phyloP scores from a whole-genome alignment of 1,140 invertebrate species.

The Bombyx mandarina region DNA sequence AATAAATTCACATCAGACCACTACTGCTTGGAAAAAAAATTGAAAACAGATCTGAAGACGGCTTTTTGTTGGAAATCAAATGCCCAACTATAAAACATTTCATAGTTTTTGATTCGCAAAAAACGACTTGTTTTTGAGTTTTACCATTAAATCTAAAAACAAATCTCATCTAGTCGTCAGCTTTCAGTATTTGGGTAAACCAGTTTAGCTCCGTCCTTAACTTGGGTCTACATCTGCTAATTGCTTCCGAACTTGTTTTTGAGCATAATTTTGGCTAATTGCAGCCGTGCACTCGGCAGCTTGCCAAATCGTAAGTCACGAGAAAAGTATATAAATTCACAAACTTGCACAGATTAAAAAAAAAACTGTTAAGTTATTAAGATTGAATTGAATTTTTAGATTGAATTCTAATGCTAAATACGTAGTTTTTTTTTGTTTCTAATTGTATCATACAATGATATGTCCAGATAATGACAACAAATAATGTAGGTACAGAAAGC shows the following conservation, averaged over 20 bases:
- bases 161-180: slow-evolving; percentile 7
- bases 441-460: no score
- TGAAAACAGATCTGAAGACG: no score
- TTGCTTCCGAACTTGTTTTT: slow-evolving; percentile 63
- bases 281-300: slow-evolving; percentile 42
- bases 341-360: slow-evolving; percentile 2
- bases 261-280: slow-evolving; percentile 65
- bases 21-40: no score
- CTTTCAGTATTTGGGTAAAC: slow-evolving; percentile 19
- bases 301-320: slow-evolving; percentile 38
- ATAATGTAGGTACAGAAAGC: no score
- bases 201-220: slow-evolving; percentile 35
- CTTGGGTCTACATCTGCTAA: slow-evolving; percentile 55
- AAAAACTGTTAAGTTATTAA: no score
- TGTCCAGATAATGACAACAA: no score
- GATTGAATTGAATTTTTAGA: no score
- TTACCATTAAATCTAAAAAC: slow-evolving; percentile 3
- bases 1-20: no score
- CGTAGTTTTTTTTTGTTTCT: no score
- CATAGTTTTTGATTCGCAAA: slow-evolving; percentile 3
- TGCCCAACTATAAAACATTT: neutral
- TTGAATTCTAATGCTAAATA: no score
- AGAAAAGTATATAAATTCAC: slow-evolving; percentile 42
- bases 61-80: no score
- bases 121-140: neutral